These are phyloP conservation scores for Ctenosaura bakeri DNA, from an alignment of 2,797 vertebrate species.

Conservation along the genomic window DNA sequence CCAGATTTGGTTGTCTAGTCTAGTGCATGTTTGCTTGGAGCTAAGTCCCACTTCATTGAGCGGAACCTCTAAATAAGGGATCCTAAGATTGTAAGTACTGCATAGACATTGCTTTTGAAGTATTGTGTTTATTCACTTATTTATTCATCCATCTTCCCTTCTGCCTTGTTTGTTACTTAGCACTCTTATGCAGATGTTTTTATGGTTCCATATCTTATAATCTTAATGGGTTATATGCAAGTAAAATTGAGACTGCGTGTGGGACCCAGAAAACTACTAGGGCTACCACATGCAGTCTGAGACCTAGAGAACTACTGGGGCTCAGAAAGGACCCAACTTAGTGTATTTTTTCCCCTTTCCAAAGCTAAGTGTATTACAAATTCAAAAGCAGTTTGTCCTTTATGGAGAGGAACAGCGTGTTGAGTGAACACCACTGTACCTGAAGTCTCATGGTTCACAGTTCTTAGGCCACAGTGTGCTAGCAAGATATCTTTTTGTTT, in stretches of 20 bases:
- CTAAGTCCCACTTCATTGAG: not conserved
- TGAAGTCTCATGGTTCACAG: not conserved
- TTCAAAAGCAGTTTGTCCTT: not conserved
- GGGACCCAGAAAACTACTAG: not conserved
- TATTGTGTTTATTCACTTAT: not conserved
- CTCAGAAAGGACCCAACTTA: not conserved
- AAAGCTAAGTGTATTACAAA: not conserved
- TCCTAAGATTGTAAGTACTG: not conserved
- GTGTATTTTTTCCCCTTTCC: not conserved
- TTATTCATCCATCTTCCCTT: not conserved
- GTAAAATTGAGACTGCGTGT: not conserved
- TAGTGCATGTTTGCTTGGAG: not conserved
- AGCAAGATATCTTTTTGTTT: not conserved
- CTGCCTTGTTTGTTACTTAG: not conserved
- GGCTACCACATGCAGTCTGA: too few species aligned
- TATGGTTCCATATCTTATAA: not conserved
- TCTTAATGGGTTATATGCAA: not conserved
- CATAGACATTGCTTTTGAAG: not conserved
- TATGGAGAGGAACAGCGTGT: not conserved
- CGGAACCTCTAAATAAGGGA: not conserved
- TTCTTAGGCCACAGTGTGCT: not conserved
- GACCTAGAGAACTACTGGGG: not conserved
- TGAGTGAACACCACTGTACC: not conserved
- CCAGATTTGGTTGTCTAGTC: not conserved
- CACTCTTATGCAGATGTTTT: not conserved